Evolutionary conservation across 2,797 vertebrate species (phyloP), one percentile per base, ranked within the genome.

Genomic region (Epinephelus malabaricus): DNA sequence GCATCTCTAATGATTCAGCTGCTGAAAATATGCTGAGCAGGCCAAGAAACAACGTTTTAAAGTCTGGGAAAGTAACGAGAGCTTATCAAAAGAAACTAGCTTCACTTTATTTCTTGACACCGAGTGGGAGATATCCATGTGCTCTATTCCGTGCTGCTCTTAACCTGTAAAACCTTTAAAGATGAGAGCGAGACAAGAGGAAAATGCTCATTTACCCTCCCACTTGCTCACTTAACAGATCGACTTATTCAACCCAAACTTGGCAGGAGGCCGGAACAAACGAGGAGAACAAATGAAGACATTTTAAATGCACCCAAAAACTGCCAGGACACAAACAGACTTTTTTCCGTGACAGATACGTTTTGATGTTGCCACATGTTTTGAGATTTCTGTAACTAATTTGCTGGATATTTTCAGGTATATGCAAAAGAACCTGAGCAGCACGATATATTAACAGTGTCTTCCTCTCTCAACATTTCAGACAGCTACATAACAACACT

Each of bases 1-100:
- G 5, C 27, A 43, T 66, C 40, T 17, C 46, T 27, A 40, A 77
- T 62, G 34, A 70, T n/a, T 53, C 34, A 18, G 10, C 13, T 30
- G 55, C 76, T 69, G 60, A 68, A 76, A 76, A 78, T 66, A 63
- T 69, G 17, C 13, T 5, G 6, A 49, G 74, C 53, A 17, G 50
- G 63, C 40, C 58, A 58, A 17, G 25, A 63, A 68, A 53, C 23
- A 46, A 3, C 1, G 25, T 59, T 53, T 30, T 17, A 51, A 34
- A 47, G 50, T 62, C 10, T 7, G 17, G 14, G 46, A 73, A 59
- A 18, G 6, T 47, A 58, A 65, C 1, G 0, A 56, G 17, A 70
- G 45, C 64, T 65, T 53, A 27, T 61, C 49, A 51, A 34, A 78
- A 59, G 30, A 66, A 60, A 69, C 55, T 8, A 19, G 10, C 45